phyloP scores from a whole-genome alignment of 1,140 invertebrate species.

The Zaprionus taronus region DNA sequence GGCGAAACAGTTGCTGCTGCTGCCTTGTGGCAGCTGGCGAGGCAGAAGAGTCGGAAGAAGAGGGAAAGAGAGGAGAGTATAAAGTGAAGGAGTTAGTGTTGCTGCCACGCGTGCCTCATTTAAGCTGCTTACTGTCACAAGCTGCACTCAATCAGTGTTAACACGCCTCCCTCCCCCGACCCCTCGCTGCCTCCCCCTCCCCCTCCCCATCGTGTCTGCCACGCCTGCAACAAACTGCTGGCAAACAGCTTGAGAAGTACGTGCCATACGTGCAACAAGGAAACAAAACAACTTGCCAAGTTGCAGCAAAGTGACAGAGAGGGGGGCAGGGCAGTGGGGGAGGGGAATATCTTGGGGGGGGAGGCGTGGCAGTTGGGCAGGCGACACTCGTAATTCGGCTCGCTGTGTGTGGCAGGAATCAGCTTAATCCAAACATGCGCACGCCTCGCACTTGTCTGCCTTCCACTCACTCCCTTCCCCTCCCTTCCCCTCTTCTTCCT shows the following conservation, averaged over 20 bases:
- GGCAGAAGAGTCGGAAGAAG: not conserved
- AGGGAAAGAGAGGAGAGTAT: not conserved
- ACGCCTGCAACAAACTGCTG: conserved; percentile 19
- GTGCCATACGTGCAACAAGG: conserved; percentile 31
- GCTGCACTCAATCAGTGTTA: conserved; percentile 72
- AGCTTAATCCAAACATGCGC: conserved; percentile 58
- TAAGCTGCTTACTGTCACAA: conserved; percentile 58
- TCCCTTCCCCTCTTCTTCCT: too few species aligned
- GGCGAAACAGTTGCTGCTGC: not conserved
- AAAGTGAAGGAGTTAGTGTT: conserved; percentile 5
- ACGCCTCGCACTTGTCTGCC: conserved; percentile 16
- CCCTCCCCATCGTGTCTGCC: not conserved
- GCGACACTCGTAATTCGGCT: conserved; percentile 28
- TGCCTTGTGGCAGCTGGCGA: not conserved
- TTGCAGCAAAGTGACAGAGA: conserved; percentile 1
- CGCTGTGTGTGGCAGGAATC: conserved; percentile 27
- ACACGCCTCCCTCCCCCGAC: conserved; percentile 8
- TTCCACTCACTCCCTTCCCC: not conserved
- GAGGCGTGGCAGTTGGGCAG: not conserved
- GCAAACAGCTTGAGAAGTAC: conserved; percentile 36
- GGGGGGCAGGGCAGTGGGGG: not conserved
- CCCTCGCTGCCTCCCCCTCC: too few species aligned
- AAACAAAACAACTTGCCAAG: conserved; percentile 8
- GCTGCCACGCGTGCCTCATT: conserved; percentile 43
- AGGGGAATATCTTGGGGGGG: not conserved